phyloP scores from a whole-genome alignment of 1,140 invertebrate genomes.

The Xylocopa sonorina region DNA sequence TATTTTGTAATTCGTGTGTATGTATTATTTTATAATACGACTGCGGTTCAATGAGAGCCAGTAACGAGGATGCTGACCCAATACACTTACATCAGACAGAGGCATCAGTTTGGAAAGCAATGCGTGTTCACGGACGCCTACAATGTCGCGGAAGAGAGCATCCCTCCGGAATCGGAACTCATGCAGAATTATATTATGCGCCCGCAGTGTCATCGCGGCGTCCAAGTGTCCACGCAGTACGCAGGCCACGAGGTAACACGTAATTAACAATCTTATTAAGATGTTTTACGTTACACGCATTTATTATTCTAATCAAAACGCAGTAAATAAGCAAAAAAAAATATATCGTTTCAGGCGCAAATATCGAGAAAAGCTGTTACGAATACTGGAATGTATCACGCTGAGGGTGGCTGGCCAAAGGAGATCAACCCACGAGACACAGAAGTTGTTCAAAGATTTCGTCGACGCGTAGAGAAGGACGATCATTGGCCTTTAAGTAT shows the following conservation, averaged over 20 bases:
- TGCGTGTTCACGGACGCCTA: constrained; percentile 88
- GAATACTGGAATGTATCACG: constrained; percentile 90
- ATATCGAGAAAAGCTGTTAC: constrained; percentile 88
- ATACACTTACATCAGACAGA: constrained; percentile 86
- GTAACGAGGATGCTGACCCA: constrained; percentile 82
- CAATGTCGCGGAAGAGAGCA: constrained; percentile 87
- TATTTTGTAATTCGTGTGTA: constrained; percentile 17
- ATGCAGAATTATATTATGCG: constrained; percentile 86
- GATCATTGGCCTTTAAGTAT: constrained; percentile 93
- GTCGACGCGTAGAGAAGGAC: constrained; percentile 96
- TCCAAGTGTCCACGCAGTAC: constrained; percentile 84
- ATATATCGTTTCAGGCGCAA: constrained; percentile 80
- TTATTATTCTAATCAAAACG: too few relatives aligned
- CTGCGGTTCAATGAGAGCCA: not conserved
- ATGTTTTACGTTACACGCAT: too few relatives aligned
- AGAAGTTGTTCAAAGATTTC: constrained; percentile 91
- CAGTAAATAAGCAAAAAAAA: too few relatives aligned
- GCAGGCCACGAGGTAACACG: constrained; percentile 84
- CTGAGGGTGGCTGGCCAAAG: constrained; percentile 98
- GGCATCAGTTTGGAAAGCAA: constrained; percentile 87
- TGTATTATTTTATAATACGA: not conserved
- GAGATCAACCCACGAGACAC: constrained; percentile 94
- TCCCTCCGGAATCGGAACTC: constrained; percentile 85
- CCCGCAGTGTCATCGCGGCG: constrained; percentile 83
- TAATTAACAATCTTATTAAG: too few relatives aligned